Evolutionary conservation across 2,888 invertebrate species (phyloP), one percentile per base, ranked within the genome.

Genomic region (Flexamia atlantica): DNA sequence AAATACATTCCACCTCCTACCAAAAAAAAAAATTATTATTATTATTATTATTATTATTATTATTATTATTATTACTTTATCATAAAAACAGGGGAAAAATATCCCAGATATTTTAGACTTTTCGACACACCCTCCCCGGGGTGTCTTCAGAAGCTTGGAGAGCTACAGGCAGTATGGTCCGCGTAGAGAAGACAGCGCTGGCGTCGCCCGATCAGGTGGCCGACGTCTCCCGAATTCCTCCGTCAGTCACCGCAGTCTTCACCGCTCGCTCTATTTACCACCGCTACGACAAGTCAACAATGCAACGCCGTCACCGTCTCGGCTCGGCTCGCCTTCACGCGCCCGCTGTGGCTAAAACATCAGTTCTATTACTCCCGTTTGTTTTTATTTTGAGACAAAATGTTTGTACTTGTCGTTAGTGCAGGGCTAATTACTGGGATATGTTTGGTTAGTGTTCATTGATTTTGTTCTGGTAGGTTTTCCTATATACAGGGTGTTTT

Each of bases 351-450:
- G 10, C 28, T 28, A 64, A 64, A 30, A 64, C 64, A 64, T 28
- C 64, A 64, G 25, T 28, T 64, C 17, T 30, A 64, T 28, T 28
- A 10, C 28, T 64, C 57, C 3, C 20, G 17, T 64, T 30, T 64
- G 64, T 64, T 64, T 64, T 64, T 64, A 64, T 64, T 64, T 64
- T 64, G 28, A 64, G 30, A 64, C 64, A 1, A 28, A 64, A 64
- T 64, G 28, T 64, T 64, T 64, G 25, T 46, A 46, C 46, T 14
- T 46, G 46, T 46, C 46, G 14, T 46, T 17, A 10, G 46, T 46
- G 2, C 46, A 12, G 36, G 36, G 17, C 46, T 46, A 46, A 9
- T 46, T 46, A 17, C 46, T 17, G 7, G 40, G 40, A 40, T n/a
- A n/a, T n/a, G n/a, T n/a, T n/a, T n/a, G n/a, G n/a, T n/a, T n/a